phyloP scores from a whole-genome alignment of 2,797 vertebrate genomes.

The Platalea minor region DNA sequence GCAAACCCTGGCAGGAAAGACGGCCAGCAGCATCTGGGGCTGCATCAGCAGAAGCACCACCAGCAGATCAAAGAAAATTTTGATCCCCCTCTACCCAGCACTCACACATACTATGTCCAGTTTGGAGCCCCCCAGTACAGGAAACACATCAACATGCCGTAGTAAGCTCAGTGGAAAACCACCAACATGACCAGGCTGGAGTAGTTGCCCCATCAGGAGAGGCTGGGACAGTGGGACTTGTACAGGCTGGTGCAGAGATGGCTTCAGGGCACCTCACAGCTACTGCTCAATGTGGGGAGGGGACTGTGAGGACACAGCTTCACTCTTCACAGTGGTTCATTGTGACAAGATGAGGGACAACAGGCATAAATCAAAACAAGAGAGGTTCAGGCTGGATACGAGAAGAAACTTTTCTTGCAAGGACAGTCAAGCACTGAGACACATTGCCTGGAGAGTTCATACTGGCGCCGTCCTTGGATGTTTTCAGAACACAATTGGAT shows the following conservation, averaged over 20 bases:
- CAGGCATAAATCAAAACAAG: background rate
- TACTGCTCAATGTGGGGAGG: fast-evolving
- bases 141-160: background rate
- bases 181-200: background rate
- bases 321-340: background rate
- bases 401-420: background rate
- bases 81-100: background rate
- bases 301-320: background rate
- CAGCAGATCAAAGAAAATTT: background rate
- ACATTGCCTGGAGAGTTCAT: background rate
- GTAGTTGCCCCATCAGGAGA: background rate
- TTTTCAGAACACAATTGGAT: background rate
- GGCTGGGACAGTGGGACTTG: background rate
- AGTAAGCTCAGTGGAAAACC: background rate
- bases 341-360: background rate
- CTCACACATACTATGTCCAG: background rate
- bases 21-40: background rate
- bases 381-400: background rate
- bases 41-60: background rate
- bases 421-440: background rate
- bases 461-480: background rate
- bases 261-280: background rate
- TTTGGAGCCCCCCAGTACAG: background rate
- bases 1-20: background rate
- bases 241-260: background rate